phyloP scores from a whole-genome alignment of 2,113 vertebrate species.

The Phyllostomus hastatus region DNA sequence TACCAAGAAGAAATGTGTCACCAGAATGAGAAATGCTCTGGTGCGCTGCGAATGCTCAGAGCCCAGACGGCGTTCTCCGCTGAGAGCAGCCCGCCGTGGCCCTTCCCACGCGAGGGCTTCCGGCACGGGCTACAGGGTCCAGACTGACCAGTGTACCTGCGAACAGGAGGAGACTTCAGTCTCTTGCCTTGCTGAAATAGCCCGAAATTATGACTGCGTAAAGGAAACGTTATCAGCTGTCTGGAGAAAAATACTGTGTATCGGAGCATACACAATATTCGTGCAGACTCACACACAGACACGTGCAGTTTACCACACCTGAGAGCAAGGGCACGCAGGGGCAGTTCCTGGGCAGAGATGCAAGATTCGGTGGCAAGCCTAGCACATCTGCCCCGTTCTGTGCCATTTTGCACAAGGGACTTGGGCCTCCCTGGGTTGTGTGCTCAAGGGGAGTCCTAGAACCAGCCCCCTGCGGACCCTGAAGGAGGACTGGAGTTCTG shows the following conservation, averaged over 20 bases:
- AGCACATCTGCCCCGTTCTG: neutral
- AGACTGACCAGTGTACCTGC: neutral
- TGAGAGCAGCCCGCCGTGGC: no score
- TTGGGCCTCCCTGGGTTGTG: neutral
- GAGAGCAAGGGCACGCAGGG: neutral
- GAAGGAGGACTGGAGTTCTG: neutral
- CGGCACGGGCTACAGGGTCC: neutral
- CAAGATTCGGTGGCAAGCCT: neutral
- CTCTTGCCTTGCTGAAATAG: neutral
- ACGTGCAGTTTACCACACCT: neutral
- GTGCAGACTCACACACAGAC: neutral
- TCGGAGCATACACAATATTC: neutral
- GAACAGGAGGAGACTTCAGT: neutral
- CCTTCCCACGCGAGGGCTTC: neutral
- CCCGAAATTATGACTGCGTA: neutral
- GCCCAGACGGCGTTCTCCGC: neutral
- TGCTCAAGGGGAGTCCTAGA: no score
- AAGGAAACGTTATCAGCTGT: neutral
- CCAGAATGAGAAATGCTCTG: neutral
- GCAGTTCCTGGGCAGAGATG: neutral
- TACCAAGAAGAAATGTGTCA: neutral
- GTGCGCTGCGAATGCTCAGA: neutral
- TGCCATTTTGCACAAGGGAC: neutral
- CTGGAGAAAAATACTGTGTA: neutral
- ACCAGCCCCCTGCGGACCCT: accelerated